Percentiles rank a stretch among this genome's conserved stretches.
phyloP scores from a whole-genome alignment of 1,140 invertebrate species.

The Tetranychus urticae region DNA sequence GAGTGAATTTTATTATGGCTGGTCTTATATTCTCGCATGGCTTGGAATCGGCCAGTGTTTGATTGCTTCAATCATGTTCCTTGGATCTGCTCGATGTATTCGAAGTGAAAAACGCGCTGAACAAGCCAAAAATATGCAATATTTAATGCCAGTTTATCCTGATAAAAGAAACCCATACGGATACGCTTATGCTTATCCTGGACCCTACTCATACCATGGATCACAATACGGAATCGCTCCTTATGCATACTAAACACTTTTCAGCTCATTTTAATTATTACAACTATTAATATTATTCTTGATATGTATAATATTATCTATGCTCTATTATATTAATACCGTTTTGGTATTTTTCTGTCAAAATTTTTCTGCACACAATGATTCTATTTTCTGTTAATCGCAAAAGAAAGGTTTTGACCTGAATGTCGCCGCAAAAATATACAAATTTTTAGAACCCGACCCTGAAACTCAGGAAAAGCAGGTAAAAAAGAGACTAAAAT shows the following conservation, averaged over 20 bases:
- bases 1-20: slow-evolving; percentile 65
- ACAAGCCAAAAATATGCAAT: slow-evolving; percentile 86
- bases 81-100: slow-evolving; percentile 70
- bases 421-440: no score
- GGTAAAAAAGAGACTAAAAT: no score
- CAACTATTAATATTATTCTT: no score
- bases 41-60: slow-evolving; percentile 68
- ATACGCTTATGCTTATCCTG: slow-evolving; percentile 53
- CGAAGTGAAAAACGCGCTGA: slow-evolving; percentile 70
- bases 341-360: no score
- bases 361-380: no score
- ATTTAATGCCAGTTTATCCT: slow-evolving; percentile 86
- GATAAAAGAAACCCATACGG: slow-evolving; percentile 67
- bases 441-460: no score
- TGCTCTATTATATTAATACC: no score
- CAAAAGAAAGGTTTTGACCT: no score
- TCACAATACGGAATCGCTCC: slow-evolving; percentile 38
- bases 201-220: slow-evolving; percentile 56
- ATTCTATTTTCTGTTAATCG: no score
- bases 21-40: slow-evolving; percentile 86
- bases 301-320: no score
- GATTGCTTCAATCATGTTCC: slow-evolving; percentile 66
- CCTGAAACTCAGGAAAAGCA: no score
- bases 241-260: slow-evolving; percentile 9
- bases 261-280: no score